Percentiles rank a stretch among this genome's conserved stretches.
Evolutionary conservation across 1,140 invertebrate genomes (phyloP).

Genomic region (Drosophila lini): DNA sequence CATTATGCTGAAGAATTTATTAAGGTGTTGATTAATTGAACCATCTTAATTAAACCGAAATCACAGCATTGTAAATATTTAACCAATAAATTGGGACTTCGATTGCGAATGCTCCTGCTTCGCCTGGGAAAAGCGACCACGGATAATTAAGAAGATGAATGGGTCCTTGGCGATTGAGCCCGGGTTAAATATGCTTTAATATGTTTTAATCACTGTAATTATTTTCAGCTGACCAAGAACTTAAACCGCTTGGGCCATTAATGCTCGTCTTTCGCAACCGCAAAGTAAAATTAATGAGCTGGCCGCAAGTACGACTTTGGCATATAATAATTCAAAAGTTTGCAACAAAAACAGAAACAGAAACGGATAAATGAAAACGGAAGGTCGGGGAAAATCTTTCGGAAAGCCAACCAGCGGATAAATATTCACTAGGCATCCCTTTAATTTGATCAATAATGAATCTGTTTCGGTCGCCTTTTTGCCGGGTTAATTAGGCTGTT

Average conservation of each 20-base stretch:
- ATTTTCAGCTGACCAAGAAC: constrained; percentile 22
- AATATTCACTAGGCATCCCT: constrained; percentile 5
- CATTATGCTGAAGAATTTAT: neutral
- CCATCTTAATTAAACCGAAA: neutral
- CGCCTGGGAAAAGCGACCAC: neutral
- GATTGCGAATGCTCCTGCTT: neutral
- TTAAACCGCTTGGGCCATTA: constrained; percentile 10
- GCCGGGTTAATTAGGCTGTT: constrained; percentile 30
- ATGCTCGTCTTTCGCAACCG: constrained; percentile 13
- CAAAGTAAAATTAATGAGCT: constrained; percentile 38
- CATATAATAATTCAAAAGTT: constrained; percentile 37
- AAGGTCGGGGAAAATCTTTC: neutral
- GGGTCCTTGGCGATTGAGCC: neutral
- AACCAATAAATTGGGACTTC: constrained; percentile 15
- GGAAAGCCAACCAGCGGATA: constrained; percentile 4
- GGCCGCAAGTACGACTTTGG: constrained; percentile 13
- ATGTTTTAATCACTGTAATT: constrained; percentile 36
- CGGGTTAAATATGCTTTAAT: constrained; percentile 19
- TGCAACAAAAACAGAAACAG: constrained; percentile 12
- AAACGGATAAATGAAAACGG: constrained; percentile 13
- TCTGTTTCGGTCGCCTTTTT: constrained; percentile 10
- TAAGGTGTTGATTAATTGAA: neutral
- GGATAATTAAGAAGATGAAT: constrained; percentile 16
- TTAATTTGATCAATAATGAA: constrained; percentile 17
- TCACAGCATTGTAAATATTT: constrained; percentile 7